A percentile compares a stretch with the other conserved stretches of the same genome.
Evolutionary conservation across 2,113 vertebrate species (phyloP).

Genomic region (Copsychus sechellarum): DNA sequence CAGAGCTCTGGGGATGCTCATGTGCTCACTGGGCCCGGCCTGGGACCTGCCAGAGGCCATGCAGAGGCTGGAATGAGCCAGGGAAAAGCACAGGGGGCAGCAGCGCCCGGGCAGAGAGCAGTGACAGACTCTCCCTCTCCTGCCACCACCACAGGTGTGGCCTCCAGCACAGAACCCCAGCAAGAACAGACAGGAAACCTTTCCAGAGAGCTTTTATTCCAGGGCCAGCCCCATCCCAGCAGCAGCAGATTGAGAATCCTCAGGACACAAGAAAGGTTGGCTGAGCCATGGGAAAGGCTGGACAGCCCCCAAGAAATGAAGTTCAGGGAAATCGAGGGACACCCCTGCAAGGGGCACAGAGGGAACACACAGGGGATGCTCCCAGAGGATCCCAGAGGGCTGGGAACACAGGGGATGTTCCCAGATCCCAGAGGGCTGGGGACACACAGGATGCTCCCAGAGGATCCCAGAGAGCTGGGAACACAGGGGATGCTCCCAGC

Average conservation of each 20-base stretch:
- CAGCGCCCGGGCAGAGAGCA: constrained; percentile 17
- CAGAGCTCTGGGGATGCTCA: neutral
- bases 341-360: neutral
- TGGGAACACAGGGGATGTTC: neutral
- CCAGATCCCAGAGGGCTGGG: neutral
- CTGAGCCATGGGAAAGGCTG: neutral
- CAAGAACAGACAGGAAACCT: neutral
- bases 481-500: neutral
- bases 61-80: neutral
- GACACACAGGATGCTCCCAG: neutral
- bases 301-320: neutral
- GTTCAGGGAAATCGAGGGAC: neutral
- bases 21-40: neutral
- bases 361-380: neutral
- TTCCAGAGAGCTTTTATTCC: neutral
- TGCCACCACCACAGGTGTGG: constrained; percentile 1
- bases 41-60: constrained; percentile 6
- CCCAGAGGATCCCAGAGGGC: neutral
- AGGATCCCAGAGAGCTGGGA: neutral
- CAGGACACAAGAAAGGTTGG: neutral
- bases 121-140: constrained; percentile 37
- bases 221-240: neutral
- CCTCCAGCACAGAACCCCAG: neutral
- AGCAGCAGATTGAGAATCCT: neutral
- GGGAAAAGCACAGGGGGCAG: constrained; percentile 18